A percentile compares a stretch with the other conserved stretches of the same genome.
Conservation (phyloP, 2,888 invertebrate genomes). For the Taenaris catops region DNA sequence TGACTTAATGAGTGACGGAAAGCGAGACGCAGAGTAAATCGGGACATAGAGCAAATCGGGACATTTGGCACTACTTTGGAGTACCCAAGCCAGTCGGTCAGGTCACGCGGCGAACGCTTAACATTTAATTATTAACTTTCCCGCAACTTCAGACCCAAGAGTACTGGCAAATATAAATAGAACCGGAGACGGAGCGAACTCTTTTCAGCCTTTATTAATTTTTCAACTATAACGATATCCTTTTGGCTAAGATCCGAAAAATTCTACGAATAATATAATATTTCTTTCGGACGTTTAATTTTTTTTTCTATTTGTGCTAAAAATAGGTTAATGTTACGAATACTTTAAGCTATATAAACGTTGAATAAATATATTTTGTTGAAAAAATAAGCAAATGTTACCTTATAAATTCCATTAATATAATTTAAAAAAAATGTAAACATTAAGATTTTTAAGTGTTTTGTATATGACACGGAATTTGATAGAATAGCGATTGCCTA, state of each 20-base stretch:
- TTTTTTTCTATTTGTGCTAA: neutral
- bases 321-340: constrained; percentile 2
- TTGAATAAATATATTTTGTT: no score
- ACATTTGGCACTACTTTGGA: constrained; percentile 15
- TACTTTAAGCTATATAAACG: no score
- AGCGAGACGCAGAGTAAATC: neutral
- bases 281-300: neutral
- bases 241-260: constrained; percentile 15
- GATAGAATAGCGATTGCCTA: no score
- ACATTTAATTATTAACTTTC: constrained; percentile 34
- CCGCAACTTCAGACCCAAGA: constrained; percentile 29
- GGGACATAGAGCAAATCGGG: neutral
- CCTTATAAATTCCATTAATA: no score
- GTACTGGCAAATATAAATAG: constrained; percentile 29
- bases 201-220: constrained; percentile 25
- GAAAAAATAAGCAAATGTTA: no score
- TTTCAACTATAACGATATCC: constrained; percentile 19
- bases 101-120: constrained; percentile 29
- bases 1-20: no score
- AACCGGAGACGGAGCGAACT: constrained; percentile 23
- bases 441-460: no score
- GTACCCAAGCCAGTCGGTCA: constrained; percentile 21
- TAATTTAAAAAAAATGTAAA: no score
- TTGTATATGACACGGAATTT: no score
- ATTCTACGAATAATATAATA: constrained; percentile 6